These are phyloP conservation scores for Ptilonorhynchus violaceus DNA, from an alignment of 2,113 vertebrate species.

Conservation along the genomic window DNA sequence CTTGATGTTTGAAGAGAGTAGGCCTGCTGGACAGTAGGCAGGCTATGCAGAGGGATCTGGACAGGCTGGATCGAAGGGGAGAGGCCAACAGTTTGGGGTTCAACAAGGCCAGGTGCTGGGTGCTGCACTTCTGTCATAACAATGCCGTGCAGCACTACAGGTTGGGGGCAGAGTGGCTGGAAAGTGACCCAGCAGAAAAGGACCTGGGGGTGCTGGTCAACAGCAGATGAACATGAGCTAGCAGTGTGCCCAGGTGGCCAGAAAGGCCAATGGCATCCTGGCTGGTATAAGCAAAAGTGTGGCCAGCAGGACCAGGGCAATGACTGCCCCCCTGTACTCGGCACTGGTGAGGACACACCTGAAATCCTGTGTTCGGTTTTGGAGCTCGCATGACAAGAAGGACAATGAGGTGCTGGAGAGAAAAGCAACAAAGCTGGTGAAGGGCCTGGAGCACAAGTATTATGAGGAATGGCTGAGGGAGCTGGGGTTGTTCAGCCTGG, in stretches of 20 bases:
- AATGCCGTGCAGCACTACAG: not conserved
- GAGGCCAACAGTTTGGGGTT: not conserved
- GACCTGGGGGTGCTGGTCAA: too few relatives aligned
- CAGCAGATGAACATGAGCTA: not conserved
- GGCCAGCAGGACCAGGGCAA: not conserved
- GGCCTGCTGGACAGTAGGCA: not conserved
- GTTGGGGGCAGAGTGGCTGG: not conserved
- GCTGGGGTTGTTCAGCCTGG: not conserved
- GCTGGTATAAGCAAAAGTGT: not conserved
- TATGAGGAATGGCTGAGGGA: not conserved
- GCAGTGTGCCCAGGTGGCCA: not conserved
- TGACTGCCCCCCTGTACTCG: not conserved
- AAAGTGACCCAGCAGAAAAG: not conserved
- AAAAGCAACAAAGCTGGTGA: not conserved
- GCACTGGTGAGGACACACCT: not conserved
- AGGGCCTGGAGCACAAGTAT: not conserved
- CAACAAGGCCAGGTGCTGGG: fast-evolving
- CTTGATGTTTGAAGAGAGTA: too few relatives aligned
- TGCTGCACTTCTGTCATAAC: too few relatives aligned
- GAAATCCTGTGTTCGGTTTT: not conserved
- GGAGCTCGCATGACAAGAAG: too few relatives aligned
- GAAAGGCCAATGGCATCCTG: not conserved
- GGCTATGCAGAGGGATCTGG: not conserved
- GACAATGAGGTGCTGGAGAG: too few relatives aligned
- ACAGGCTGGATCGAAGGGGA: not conserved